phyloP scores from a whole-genome alignment of 2,797 vertebrate species.

The Pelochelys cantorii region DNA sequence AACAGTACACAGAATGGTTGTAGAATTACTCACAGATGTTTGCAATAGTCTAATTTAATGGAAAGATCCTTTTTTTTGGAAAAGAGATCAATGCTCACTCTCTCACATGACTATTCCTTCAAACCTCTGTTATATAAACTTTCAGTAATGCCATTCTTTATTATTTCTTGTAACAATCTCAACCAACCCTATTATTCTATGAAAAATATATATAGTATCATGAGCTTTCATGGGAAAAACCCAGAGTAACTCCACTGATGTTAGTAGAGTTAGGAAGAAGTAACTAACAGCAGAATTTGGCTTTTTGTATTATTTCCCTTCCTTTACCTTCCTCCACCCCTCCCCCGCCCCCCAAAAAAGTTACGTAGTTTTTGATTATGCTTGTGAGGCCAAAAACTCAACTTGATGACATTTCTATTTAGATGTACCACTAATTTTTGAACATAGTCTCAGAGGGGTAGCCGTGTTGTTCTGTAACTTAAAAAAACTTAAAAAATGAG shows the following conservation, averaged over 20 bases:
- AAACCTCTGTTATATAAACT: background rate
- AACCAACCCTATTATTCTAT: no score
- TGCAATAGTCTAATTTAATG: background rate
- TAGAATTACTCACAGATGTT: background rate
- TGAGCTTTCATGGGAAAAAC: no score
- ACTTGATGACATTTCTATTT: background rate
- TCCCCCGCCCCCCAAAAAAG: background rate
- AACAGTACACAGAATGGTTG: background rate
- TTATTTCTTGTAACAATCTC: background rate
- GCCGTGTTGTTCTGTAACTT: no score
- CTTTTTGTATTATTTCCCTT: background rate
- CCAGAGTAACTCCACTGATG: background rate
- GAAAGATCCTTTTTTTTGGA: background rate
- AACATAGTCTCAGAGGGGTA: background rate
- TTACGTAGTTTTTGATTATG: background rate
- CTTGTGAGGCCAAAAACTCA: background rate
- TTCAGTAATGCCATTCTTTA: background rate
- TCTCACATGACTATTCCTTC: background rate
- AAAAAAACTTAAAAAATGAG: no score
- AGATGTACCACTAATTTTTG: background rate
- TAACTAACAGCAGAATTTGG: background rate
- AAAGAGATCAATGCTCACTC: background rate
- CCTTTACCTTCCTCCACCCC: background rate
- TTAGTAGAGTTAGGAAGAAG: background rate
- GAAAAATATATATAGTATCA: no score